These are phyloP conservation scores for Antechinus stuartii DNA, from an alignment of 2,113 vertebrate species.

Conservation along the genomic window DNA sequence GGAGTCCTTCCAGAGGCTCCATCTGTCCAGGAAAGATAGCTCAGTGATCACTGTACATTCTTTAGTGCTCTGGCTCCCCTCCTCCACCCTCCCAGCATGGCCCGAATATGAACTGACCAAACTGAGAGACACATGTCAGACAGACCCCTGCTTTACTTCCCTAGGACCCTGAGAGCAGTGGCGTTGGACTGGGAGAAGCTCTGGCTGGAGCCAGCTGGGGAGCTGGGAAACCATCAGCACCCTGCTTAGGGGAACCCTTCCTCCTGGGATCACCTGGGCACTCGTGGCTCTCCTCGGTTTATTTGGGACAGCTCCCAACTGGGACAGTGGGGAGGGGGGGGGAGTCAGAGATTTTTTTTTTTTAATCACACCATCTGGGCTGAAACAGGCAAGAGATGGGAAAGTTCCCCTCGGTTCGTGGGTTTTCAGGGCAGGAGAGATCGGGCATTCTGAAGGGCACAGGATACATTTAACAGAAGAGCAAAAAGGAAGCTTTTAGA, in stretches of 20 bases:
- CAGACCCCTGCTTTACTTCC: not conserved
- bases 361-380: not conserved
- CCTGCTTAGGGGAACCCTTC: not conserved
- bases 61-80: not conserved
- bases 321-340: not conserved
- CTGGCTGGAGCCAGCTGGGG: not conserved
- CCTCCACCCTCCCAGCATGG: not conserved
- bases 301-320: not conserved
- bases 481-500: not conserved
- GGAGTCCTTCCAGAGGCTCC: not conserved
- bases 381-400: not conserved
- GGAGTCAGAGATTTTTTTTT: too few relatives aligned
- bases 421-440: not conserved
- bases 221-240: not conserved
- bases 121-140: not conserved
- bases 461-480: not conserved
- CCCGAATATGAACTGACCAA: not conserved
- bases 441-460: not conserved
- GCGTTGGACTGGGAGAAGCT: not conserved
- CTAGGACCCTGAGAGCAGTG: not conserved
- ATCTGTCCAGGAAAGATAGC: not conserved
- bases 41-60: not conserved
- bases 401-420: not conserved
- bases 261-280: not conserved
- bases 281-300: not conserved